Conservation (phyloP, 2,888 invertebrate genomes). For the Norana najaformis region DNA sequence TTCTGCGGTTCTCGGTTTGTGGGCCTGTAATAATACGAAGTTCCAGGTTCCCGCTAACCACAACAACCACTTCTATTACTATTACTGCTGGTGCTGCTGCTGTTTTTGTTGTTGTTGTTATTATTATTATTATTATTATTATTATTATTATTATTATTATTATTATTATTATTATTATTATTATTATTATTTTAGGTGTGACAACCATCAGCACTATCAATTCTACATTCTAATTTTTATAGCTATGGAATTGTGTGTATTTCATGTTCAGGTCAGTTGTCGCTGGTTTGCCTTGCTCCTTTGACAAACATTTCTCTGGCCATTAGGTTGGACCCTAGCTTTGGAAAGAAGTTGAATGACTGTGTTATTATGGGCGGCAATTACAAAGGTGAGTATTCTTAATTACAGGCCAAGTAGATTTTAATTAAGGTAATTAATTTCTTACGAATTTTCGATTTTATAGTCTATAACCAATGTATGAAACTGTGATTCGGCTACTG, state of each 20-base stretch:
- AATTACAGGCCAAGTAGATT: too few relatives aligned
- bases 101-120: too few relatives aligned
- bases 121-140: neutral
- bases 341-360: conserved; percentile 71
- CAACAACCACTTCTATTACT: too few relatives aligned
- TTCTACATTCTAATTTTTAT: too few relatives aligned
- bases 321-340: conserved; percentile 71
- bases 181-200: neutral
- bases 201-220: neutral
- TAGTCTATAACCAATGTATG: too few relatives aligned
- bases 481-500: too few relatives aligned
- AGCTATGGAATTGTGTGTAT: neutral
- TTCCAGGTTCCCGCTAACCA: too few relatives aligned
- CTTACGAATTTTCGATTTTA: too few relatives aligned
- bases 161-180: conserved; percentile 18
- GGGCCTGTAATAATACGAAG: too few relatives aligned
- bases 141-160: conserved; percentile 8
- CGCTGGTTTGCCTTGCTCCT: conserved; percentile 69
- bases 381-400: conserved; percentile 67
- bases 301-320: conserved; percentile 80
- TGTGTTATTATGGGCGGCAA: conserved; percentile 81
- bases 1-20: too few relatives aligned
- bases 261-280: conserved; percentile 49
- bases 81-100: too few relatives aligned
- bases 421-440: neutral